Evolutionary conservation across 2,888 invertebrate genomes (phyloP), one percentile per base, ranked within the genome.

Genomic region (Blomia tropicalis): DNA sequence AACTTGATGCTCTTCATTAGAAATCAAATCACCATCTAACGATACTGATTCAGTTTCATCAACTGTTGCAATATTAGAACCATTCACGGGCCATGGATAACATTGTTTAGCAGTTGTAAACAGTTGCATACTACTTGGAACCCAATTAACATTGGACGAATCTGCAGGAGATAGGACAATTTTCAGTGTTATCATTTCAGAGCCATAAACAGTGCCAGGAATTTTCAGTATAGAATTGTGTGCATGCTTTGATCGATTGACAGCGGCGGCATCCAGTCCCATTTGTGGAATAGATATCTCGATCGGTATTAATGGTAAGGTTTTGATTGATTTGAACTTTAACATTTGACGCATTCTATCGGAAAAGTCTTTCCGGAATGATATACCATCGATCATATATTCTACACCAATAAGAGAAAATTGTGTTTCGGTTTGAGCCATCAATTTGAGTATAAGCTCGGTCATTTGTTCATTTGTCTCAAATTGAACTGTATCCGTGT

Each of bases 331-430:
- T 1, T 17, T 25, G 29, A 64, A 64, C 19, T 27, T 41, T 1
- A 64, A 29, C 1, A 14, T 17, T 17, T 60, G 25, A 7, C 22
- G 29, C 7, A 43, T 23, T 36, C 51, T 60, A 23, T 64, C 61
- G 36, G 23, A 25, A 41, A 64, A 60, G 22, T 43, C n/a, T 19
- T 58, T 43, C 14, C 31, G 19, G 11, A 43, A 43, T 14, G 31
- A 22, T 17, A 54, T 14, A 25, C 44, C 61, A 4, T 61, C 44
- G 19, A 60, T 44, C 25, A 43, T 56, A 32, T 43, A 64, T 14
- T 47, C 51, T 14, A 64, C 4, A 11, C 64, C 64, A 17, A 58
- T 43, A n/a, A 64, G 23, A 7, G 63, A 44, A n/a, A 64, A 60
- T 19, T 64, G 60, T 4, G 53, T 36, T 30, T 60, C 54, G 2